These are phyloP conservation scores for Holacanthella duospinosa DNA, from an alignment of 2,888 invertebrate species.

Conservation along the genomic window DNA sequence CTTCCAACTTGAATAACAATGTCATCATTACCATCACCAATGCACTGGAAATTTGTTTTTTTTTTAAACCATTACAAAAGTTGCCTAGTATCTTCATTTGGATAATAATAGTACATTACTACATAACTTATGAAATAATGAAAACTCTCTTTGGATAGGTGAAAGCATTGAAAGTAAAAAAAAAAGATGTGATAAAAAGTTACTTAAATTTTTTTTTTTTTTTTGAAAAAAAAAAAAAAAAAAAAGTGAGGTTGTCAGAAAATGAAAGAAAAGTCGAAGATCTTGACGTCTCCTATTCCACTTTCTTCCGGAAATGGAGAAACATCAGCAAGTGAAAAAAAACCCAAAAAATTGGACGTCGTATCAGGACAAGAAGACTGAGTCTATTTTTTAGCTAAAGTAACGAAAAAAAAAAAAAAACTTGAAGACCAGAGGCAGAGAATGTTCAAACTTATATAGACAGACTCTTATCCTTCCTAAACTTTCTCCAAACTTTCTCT, in stretches of 20 bases:
- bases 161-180: no score
- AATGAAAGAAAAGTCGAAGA: background rate
- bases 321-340: background rate
- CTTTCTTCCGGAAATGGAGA: slow-evolving; percentile 1
- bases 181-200: no score
- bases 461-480: background rate
- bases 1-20: no score
- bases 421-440: background rate
- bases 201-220: no score
- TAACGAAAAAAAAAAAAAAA: background rate
- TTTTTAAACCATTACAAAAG: no score
- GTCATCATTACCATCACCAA: no score
- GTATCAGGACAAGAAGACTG: background rate
- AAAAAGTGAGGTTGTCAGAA: background rate
- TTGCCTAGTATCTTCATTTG: no score
- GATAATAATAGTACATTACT: no score
- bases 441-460: background rate
- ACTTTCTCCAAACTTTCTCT: background rate
- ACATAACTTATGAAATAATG: no score
- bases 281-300: background rate
- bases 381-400: background rate
- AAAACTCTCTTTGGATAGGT: no score
- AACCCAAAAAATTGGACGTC: background rate
- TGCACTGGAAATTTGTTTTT: no score
- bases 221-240: no score